Evolutionary conservation across 2,888 invertebrate genomes (phyloP).

Genomic region (Andrena fulva): DNA sequence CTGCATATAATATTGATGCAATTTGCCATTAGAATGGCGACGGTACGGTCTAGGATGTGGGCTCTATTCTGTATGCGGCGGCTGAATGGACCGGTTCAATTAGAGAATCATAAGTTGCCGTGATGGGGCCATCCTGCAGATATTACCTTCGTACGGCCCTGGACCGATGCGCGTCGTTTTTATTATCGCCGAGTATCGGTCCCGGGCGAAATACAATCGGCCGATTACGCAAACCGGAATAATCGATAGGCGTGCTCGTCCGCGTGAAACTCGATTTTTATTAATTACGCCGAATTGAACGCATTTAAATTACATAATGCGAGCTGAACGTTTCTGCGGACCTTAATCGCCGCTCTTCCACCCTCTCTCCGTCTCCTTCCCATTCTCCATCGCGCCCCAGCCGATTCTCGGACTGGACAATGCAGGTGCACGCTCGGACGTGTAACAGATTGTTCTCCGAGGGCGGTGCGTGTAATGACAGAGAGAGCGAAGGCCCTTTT

Average conservation of each 20-base stretch:
- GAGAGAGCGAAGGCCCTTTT: constrained; percentile 43
- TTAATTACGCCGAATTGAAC: constrained; percentile 67
- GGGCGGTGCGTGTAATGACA: constrained; percentile 54
- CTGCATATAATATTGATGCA: constrained; percentile 82
- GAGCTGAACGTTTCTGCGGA: constrained; percentile 38
- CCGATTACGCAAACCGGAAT: constrained; percentile 57
- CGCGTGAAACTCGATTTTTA: constrained; percentile 61
- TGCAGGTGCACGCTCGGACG: constrained; percentile 51
- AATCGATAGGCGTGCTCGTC: constrained; percentile 59
- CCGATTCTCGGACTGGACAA: constrained; percentile 30
- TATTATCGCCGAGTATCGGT: constrained; percentile 66
- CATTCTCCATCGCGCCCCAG: background rate
- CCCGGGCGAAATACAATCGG: constrained; percentile 48
- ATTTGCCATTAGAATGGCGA: constrained; percentile 81
- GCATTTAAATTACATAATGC: constrained; percentile 65
- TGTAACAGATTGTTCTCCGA: constrained; percentile 60
- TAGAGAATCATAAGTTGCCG: constrained; percentile 83
- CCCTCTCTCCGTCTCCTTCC: background rate
- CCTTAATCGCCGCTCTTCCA: constrained; percentile 46
- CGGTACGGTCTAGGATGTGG: constrained; percentile 79
- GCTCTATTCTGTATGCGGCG: constrained; percentile 79
- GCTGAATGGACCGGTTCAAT: constrained; percentile 83
- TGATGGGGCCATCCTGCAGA: constrained; percentile 82
- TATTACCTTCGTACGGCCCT: constrained; percentile 77
- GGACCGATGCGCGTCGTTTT: constrained; percentile 70